These are phyloP conservation scores for Desmophyllum pertusum DNA, from an alignment of 92 coral and sea anemone genomes.

Conservation along the genomic window DNA sequence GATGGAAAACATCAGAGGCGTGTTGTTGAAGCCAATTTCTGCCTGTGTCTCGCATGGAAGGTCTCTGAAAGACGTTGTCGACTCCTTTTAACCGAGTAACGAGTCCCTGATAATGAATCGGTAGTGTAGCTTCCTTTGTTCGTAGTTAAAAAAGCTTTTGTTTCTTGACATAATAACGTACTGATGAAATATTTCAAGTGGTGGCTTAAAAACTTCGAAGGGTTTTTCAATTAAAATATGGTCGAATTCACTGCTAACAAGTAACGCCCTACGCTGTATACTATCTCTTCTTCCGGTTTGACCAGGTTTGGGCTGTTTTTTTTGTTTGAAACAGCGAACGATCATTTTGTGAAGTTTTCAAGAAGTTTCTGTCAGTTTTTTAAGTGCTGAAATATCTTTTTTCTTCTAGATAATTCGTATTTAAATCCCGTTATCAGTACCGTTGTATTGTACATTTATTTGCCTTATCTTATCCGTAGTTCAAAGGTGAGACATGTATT, in stretches of 20 bases:
- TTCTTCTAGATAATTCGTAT: neutral
- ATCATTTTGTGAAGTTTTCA: neutral
- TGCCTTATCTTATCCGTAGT: neutral
- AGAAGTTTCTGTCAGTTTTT: neutral
- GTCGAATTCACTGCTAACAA: neutral
- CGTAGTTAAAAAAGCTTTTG: slow-evolving; percentile 1
- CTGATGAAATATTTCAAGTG: slow-evolving; percentile 7
- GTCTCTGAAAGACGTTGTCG: neutral
- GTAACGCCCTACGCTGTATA: neutral
- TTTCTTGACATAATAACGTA: slow-evolving; percentile 12
- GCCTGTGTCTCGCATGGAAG: neutral
- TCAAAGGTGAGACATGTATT: too few relatives aligned
- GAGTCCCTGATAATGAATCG: neutral
- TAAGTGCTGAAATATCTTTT: neutral
- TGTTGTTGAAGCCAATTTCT: neutral
- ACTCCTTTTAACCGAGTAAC: neutral
- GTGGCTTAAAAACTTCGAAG: neutral
- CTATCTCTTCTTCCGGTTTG: neutral
- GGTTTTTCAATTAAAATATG: slow-evolving; percentile 7
- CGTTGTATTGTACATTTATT: neutral
- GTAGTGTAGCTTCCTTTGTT: slow-evolving; percentile 12
- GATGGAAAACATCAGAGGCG: neutral
- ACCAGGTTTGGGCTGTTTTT: too few relatives aligned
- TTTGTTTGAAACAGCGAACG: neutral
- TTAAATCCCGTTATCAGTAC: neutral